phyloP scores from a whole-genome alignment of 2,888 invertebrate genomes.

The Diaphora mendica region DNA sequence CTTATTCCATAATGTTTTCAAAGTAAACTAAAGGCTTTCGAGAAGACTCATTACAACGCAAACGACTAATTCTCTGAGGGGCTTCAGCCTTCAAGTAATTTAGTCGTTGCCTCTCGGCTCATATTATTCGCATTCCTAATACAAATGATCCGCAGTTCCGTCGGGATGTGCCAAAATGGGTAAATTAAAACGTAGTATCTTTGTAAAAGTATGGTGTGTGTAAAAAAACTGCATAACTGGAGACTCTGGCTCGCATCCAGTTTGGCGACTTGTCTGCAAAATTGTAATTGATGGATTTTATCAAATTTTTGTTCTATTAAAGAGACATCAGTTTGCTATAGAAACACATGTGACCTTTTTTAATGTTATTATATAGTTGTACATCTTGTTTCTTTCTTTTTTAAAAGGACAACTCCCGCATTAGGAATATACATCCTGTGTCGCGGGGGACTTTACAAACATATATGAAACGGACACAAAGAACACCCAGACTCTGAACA shows the following conservation, averaged over 20 bases:
- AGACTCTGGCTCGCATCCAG: conserved; percentile 69
- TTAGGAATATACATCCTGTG: too few species aligned
- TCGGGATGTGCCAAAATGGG: conserved; percentile 79
- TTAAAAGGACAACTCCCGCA: too few species aligned
- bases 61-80: conserved; percentile 59
- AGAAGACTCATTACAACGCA: conserved; percentile 59
- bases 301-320: conserved; percentile 32
- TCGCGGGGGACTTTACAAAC: too few species aligned
- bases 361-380: neutral
- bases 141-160: conserved; percentile 79
- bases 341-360: conserved; percentile 22
- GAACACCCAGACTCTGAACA: too few species aligned
- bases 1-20: conserved; percentile 46
- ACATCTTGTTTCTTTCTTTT: too few species aligned
- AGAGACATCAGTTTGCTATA: conserved; percentile 30
- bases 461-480: too few species aligned
- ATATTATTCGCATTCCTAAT: conserved; percentile 75
- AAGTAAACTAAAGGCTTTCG: conserved; percentile 54
- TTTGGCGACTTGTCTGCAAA: conserved; percentile 61
- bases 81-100: conserved; percentile 61
- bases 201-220: conserved; percentile 62
- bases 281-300: conserved; percentile 53
- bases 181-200: conserved; percentile 80
- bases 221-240: conserved; percentile 68
- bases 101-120: conserved; percentile 68